Evolutionary conservation across 2,797 vertebrate species (phyloP).

Genomic region (Pangasius macronema): DNA sequence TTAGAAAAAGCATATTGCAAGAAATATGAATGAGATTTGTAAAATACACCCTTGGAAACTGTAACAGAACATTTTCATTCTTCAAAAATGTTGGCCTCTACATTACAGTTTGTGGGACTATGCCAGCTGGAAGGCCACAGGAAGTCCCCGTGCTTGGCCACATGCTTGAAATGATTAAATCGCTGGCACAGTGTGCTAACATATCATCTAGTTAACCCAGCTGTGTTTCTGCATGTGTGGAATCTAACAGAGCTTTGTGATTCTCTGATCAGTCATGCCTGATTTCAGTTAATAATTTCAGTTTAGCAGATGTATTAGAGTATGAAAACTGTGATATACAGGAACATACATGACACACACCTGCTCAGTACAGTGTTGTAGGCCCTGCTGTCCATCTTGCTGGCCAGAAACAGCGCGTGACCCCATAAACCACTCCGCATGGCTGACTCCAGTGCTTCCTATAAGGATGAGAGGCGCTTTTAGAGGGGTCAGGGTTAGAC

Average conservation of each 20-base stretch:
- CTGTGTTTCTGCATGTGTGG: not conserved
- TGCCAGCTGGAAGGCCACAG: not conserved
- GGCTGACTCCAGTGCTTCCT: constrained; percentile 90
- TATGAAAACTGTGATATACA: not conserved
- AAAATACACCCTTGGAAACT: not conserved
- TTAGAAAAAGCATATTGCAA: not conserved
- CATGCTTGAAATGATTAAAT: constrained; percentile 1
- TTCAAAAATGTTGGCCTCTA: not conserved
- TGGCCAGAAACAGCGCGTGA: constrained; percentile 90
- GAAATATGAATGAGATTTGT: not conserved
- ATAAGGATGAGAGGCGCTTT: constrained; percentile 27
- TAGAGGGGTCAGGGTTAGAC: not conserved
- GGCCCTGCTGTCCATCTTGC: constrained; percentile 89
- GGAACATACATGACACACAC: constrained; percentile 65
- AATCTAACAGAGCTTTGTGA: not conserved
- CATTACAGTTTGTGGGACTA: not conserved
- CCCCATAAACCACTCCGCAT: constrained; percentile 90
- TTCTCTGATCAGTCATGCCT: not conserved
- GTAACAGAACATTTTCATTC: not conserved
- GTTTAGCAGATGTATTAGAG: not conserved
- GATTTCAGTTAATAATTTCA: not conserved
- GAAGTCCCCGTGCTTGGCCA: not conserved
- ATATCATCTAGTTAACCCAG: not conserved
- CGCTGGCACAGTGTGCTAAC: not conserved
- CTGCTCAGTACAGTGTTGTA: constrained; percentile 87